These are phyloP conservation scores for Argyresthia albistria DNA, from an alignment of 2,888 invertebrate species.

Conservation along the genomic window DNA sequence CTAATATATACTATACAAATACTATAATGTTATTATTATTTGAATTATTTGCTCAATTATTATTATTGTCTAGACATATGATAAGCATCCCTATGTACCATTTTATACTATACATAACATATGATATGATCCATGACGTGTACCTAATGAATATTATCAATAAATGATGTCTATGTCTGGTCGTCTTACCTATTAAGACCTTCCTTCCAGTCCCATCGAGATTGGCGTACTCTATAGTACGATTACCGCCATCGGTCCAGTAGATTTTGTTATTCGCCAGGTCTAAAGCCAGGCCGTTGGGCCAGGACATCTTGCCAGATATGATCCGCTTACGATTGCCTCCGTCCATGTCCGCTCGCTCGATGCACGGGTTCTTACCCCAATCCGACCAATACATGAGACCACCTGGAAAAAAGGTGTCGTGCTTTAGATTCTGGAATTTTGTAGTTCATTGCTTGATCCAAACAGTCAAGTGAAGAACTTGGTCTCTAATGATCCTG, in stretches of 20 bases:
- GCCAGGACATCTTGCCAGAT: constrained; percentile 82
- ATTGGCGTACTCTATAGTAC: constrained; percentile 84
- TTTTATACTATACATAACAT: too few species aligned
- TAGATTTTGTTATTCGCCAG: constrained; percentile 80
- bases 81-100: too few species aligned
- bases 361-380: constrained; percentile 87
- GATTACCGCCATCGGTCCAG: constrained; percentile 89
- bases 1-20: too few species aligned
- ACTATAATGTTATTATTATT: too few species aligned
- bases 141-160: too few species aligned
- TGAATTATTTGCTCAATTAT: too few species aligned
- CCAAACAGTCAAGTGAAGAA: too few species aligned
- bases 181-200: constrained; percentile 72
- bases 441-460: too few species aligned
- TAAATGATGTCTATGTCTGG: not conserved
- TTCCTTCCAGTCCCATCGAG: constrained; percentile 82
- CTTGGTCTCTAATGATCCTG: too few species aligned
- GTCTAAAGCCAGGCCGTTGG: constrained; percentile 90
- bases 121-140: too few species aligned
- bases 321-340: constrained; percentile 76
- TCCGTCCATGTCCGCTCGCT: constrained; percentile 91
- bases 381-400: constrained; percentile 95
- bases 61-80: too few species aligned
- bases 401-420: constrained; percentile 66
- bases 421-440: too few species aligned